phyloP scores from a whole-genome alignment of 2,888 invertebrate species.

The Cantharis flavilabris region DNA sequence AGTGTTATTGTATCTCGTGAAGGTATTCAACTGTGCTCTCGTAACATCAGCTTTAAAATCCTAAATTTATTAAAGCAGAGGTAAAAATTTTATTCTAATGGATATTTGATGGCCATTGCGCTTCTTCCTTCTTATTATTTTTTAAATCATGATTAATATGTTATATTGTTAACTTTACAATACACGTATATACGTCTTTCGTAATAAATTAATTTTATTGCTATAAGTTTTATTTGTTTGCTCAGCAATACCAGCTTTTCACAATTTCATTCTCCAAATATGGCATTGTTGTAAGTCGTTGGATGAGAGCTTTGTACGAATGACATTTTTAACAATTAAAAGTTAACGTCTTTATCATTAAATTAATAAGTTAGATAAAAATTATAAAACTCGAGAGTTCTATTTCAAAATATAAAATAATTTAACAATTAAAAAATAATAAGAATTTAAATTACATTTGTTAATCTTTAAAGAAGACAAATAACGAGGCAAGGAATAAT shows the following conservation, averaged over 20 bases:
- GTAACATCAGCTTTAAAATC: neutral
- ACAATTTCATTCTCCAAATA: neutral
- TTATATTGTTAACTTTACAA: neutral
- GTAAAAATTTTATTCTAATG: neutral
- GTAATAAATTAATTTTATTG: neutral
- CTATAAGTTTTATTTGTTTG: neutral
- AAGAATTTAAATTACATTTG: neutral
- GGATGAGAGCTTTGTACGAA: neutral
- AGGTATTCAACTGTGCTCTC: neutral
- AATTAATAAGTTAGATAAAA: no score
- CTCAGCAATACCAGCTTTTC: neutral
- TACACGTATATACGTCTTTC: neutral
- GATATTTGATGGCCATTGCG: neutral
- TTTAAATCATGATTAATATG: neutral
- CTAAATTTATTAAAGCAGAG: neutral
- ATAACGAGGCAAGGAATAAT: neutral
- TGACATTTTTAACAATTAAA: neutral
- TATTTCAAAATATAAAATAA: neutral
- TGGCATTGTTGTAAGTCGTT: neutral
- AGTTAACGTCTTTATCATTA: no score
- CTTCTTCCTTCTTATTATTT: no score
- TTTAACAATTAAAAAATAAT: neutral
- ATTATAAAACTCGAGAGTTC: no score
- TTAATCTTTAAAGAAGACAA: neutral
- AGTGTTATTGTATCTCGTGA: neutral